Base-by-base conservation (phyloP, 1,140 invertebrate species). In the Prorops nasuta region DNA sequence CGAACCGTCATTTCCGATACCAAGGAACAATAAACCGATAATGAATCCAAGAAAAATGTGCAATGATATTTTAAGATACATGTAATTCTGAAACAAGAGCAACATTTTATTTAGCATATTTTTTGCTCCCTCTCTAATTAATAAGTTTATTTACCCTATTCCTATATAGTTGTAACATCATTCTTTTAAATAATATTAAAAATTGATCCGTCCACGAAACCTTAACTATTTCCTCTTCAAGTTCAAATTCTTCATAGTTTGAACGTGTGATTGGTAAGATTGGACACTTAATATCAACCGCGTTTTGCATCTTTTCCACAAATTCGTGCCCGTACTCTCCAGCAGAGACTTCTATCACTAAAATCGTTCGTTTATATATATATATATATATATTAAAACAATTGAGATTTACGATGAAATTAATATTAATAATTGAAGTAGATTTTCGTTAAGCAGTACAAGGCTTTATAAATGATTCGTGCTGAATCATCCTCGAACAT, bases 291-390 rank as follows among this genome's bases (percentile, higher is more conserved):
- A 7, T 36, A 34, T 85, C 81, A 0, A 88, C 78, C 1, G 79
- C 76, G 1, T 76, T 63, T 1, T 85, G 79, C 84, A 89, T 86
- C 52, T 63, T 79, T 10, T 87, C 83, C 1, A 83, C 67, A 51
- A 81, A 79, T 17, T 81, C 73, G 14, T 66, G 49, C 0, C 88
- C 89, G 63, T 90, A 91, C 67, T 91, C 88, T 0, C 84, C 83
- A 48, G 84, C 84, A 0, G 87, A 85, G 8, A 89, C 84, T 77
- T 92, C 89, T 46, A 91, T 86, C 32, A 90, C 88, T 89, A 58
- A 15, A 79, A 80, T 4, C 4, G 24, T 28, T n/a, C n/a, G n/a
- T n/a, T n/a, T n/a, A n/a, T n/a, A n/a, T n/a, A n/a, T n/a, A n/a
- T n/a, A n/a, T n/a, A n/a, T n/a, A n/a, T n/a, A n/a, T n/a, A n/a